Conservation (phyloP, 1,140 invertebrate species). For the Lysiphlebus fabarum region DNA sequence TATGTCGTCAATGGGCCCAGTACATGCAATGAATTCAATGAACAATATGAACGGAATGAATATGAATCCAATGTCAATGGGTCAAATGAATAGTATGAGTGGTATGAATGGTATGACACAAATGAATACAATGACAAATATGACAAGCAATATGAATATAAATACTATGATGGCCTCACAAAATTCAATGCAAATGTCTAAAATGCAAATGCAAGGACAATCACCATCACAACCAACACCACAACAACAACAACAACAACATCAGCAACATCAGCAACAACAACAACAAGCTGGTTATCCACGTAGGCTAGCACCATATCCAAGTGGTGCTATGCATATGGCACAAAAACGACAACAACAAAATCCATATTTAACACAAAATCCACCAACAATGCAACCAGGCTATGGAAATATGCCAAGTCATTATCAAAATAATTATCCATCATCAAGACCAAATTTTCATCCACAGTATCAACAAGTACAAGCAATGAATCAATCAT, state of each 20-base stretch:
- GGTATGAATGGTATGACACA: constrained; percentile 53
- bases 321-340: constrained; percentile 77
- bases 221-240: not conserved
- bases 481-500: constrained; percentile 53
- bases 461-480: constrained; percentile 69
- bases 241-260: too few species aligned
- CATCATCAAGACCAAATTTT: constrained; percentile 61
- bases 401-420: constrained; percentile 55
- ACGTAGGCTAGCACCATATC: constrained; percentile 75
- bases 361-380: constrained; percentile 20
- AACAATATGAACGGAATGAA: constrained; percentile 55
- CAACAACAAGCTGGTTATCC: constrained; percentile 43
- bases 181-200: constrained; percentile 53
- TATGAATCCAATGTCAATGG: constrained; percentile 60
- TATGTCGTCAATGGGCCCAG: constrained; percentile 54
- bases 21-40: constrained; percentile 47
- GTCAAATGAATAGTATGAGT: constrained; percentile 54
- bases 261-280: constrained; percentile 21
- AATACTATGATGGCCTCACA: constrained; percentile 64
- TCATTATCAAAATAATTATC: constrained; percentile 58
- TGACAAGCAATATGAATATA: constrained; percentile 63
- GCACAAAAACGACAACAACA: constrained; percentile 66
- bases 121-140: constrained; percentile 64
- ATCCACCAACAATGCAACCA: constrained; percentile 50
- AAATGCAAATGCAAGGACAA: constrained; percentile 60